Evolutionary conservation across 2,797 vertebrate genomes (phyloP), one percentile per base, ranked within the genome.

Genomic region (Halcyon smyrnensis): DNA sequence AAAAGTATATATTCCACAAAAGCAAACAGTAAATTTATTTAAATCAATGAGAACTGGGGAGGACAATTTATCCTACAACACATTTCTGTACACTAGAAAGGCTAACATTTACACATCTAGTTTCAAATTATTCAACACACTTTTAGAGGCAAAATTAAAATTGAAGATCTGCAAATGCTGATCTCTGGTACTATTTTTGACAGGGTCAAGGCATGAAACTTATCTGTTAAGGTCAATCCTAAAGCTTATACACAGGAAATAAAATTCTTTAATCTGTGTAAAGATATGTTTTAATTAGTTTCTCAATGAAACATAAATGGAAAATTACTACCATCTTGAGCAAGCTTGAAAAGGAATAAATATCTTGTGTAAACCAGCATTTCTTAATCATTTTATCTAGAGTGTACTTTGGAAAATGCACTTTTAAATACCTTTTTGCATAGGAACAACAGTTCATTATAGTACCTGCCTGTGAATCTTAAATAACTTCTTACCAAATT

Each of bases 1-100:
- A 73, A 86, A 92, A 95, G 46, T 65, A 63, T 54, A 27, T 59
- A 88, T 88, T 69, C 51, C 80, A 93, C 54, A 91, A 84, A 95
- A 84, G 74, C 65, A 54, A 90, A 21, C 13, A 56, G 54, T 3
- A 78, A 25, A 70, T 73, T 24, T 76, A 32, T 73, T 86, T 48
- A 63, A 79, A 82, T 41, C 80, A 67, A 76, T 24, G 30, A 83
- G 60, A 80, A 85, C 48, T 3, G 2, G 4, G n/a, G 70, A 83
- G 32, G 19, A 64, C 25, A 53, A 59, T 88, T 90, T 78, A 18
- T 48, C 36, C 84, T 53, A 3, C 20, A 8, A 23, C 11, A 11
- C 13, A 5, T 1, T 8, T 25, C 37, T 32, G 32, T 12, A 6
- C 2, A 4, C 19, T 32, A 13, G n/a, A 43, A 73, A 34, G 36